A percentile compares a stretch with the other conserved stretches of the same genome.
Conservation (phyloP, 2,113 vertebrate species). For the Saccopteryx leptura region DNA sequence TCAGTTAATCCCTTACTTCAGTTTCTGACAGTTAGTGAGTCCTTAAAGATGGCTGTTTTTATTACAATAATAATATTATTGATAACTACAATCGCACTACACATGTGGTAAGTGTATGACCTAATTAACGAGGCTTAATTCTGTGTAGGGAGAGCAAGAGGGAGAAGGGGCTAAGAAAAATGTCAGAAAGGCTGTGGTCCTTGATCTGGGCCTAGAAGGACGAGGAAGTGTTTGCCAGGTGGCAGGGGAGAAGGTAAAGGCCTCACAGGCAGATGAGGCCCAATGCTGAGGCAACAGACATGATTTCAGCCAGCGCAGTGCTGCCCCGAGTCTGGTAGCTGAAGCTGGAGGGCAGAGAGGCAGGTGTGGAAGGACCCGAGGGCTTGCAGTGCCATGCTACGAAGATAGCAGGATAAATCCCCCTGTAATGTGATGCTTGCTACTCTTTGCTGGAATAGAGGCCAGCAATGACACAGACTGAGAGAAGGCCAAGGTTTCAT, state of each 20-base stretch:
- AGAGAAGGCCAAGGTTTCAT: neutral
- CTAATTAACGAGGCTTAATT: neutral
- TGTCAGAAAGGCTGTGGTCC: neutral
- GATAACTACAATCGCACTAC: neutral
- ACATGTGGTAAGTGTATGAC: too few species aligned
- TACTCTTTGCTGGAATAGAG: slow-evolving; percentile 15
- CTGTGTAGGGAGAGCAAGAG: neutral
- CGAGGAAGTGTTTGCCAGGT: neutral
- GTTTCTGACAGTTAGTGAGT: neutral
- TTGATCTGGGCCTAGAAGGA: neutral
- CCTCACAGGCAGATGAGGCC: too few species aligned
- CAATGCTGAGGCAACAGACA: fast-evolving
- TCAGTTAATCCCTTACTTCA: neutral
- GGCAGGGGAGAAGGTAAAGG: neutral
- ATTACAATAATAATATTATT: neutral
- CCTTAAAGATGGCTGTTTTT: neutral
- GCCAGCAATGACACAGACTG: neutral
- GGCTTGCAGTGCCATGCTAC: neutral
- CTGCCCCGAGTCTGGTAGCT: neutral
- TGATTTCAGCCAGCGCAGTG: fast-evolving
- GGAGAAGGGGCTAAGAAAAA: neutral
- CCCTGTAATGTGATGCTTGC: neutral
- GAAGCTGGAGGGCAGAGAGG: neutral
- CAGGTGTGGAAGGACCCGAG: neutral
- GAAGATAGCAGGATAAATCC: neutral